A percentile compares a stretch with the other conserved stretches of the same genome.
These are phyloP conservation scores for Cottoperca gobio DNA, from an alignment of 2,797 vertebrate genomes.

Conservation along the genomic window DNA sequence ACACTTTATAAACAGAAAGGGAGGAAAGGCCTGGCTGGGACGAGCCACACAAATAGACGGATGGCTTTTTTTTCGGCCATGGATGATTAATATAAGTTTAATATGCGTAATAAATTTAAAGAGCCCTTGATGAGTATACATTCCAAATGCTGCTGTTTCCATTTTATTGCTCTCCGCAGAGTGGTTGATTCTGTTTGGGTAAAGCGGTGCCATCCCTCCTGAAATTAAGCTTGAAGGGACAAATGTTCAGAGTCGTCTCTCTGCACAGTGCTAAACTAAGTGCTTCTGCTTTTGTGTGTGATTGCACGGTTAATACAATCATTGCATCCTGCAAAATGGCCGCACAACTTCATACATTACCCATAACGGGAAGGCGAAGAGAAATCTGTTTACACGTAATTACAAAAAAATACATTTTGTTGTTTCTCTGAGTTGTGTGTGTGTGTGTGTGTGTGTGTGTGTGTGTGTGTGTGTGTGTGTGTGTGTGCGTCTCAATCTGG, in stretches of 20 bases:
- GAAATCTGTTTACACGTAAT: constrained; percentile 33
- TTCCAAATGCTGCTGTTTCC: constrained; percentile 21
- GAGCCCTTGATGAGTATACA: constrained; percentile 17
- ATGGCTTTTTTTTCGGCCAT: constrained; percentile 1
- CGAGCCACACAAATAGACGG: constrained; percentile 15
- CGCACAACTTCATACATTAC: constrained; percentile 13
- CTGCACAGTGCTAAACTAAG: constrained; percentile 10
- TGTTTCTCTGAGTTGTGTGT: too few species aligned
- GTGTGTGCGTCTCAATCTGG: background rate
- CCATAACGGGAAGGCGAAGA: constrained; percentile 10
- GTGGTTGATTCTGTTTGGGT: constrained; percentile 14
- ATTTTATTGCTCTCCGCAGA: constrained; percentile 34
- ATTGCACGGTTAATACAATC: constrained; percentile 25
- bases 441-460: too few species aligned
- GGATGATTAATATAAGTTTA: constrained; percentile 44
- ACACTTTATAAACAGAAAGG: too few species aligned
- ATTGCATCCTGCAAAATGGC: constrained; percentile 7
- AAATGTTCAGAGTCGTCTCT: constrained; percentile 30
- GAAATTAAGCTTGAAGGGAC: constrained; percentile 43
- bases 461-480: too few species aligned
- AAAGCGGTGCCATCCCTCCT: constrained; percentile 18
- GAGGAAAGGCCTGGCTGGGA: background rate
- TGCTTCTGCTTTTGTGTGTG: constrained; percentile 29
- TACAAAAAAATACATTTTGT: background rate
- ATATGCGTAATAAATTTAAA: constrained; percentile 33